Percentiles rank a stretch among this genome's conserved stretches.
These are phyloP conservation scores for Sarcoramphus papa DNA, from an alignment of 2,797 vertebrate species.

Conservation along the genomic window DNA sequence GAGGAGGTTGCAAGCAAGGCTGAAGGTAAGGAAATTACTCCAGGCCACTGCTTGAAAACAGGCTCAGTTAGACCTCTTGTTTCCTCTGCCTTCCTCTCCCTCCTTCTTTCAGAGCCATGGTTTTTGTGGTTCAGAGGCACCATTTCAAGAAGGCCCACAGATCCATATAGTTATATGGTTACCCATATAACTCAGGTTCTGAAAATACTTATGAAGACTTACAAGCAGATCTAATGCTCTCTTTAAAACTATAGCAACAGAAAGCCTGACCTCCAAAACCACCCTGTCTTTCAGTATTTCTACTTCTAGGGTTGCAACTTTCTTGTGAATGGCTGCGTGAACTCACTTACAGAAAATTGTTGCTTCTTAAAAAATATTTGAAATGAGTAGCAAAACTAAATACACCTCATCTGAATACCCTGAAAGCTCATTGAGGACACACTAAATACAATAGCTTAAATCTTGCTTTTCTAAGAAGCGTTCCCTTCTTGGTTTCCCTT, in stretches of 20 bases:
- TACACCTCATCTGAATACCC: background rate
- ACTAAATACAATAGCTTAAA: background rate
- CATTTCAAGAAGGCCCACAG: background rate
- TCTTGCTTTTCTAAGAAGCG: background rate
- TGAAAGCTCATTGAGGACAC: background rate
- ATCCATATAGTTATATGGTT: background rate
- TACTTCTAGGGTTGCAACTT: background rate
- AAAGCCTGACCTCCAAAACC: background rate
- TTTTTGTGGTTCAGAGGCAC: background rate
- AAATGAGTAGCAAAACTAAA: background rate
- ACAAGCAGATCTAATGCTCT: background rate
- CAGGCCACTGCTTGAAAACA: background rate
- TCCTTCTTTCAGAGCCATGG: fast-evolving
- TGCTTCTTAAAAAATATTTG: background rate
- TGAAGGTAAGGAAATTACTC: background rate
- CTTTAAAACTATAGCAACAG: background rate
- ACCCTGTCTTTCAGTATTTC: fast-evolving
- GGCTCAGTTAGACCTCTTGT: background rate
- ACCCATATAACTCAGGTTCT: background rate
- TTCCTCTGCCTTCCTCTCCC: background rate
- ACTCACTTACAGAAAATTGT: background rate
- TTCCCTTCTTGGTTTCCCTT: background rate
- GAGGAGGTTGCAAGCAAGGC: background rate
- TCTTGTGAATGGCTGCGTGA: background rate
- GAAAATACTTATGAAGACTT: background rate